Conservation (phyloP, 2,113 vertebrate species). For the Maccullochella peelii region DNA sequence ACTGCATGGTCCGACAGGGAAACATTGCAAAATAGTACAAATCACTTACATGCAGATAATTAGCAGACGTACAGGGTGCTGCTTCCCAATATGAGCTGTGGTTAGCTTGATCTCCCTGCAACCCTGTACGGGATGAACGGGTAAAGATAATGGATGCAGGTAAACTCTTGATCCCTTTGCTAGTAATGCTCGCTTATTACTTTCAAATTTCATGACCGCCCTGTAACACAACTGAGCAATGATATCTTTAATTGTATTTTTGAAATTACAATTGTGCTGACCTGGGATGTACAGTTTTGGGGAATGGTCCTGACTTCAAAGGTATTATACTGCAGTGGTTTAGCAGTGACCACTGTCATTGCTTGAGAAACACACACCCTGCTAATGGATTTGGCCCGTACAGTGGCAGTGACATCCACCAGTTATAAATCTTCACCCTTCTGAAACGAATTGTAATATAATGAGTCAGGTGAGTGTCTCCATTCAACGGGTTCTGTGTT, state of each 20-base stretch:
- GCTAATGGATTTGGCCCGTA: neutral
- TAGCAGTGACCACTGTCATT: neutral
- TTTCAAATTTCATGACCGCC: neutral
- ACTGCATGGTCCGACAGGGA: neutral
- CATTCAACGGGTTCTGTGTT: too few species aligned
- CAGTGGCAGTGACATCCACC: neutral
- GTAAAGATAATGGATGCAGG: neutral
- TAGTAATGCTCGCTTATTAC: neutral
- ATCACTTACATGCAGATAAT: conserved; percentile 18
- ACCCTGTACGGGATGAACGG: neutral
- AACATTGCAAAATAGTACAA: conserved; percentile 26
- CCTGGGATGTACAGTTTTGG: neutral
- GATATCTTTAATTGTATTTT: neutral
- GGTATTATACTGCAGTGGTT: neutral
- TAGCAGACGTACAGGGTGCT: conserved; percentile 5
- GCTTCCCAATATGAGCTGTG: neutral
- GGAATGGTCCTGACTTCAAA: neutral
- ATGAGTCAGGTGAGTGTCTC: too few species aligned
- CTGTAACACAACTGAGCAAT: neutral
- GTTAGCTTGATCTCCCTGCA: neutral
- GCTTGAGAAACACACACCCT: neutral
- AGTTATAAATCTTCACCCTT: neutral
- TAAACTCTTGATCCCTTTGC: neutral
- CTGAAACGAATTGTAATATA: neutral
- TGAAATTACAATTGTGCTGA: neutral